Conservation (phyloP, 2,113 vertebrate genomes). For the Glareola pratincola region DNA sequence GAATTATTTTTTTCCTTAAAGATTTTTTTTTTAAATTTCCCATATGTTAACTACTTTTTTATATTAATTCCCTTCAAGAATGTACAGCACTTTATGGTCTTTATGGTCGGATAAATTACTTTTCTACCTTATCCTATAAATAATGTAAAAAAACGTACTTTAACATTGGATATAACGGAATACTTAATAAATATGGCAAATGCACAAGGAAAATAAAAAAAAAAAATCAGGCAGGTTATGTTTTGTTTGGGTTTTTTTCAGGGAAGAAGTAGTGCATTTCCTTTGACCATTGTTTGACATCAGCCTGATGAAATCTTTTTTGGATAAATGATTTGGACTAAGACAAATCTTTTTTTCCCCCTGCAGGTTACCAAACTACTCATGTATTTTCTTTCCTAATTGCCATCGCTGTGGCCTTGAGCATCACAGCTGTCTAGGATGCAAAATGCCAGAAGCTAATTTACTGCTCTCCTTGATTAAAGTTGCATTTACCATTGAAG, state of each 20-base stretch:
- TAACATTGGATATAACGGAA: not conserved
- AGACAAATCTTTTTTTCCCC: not conserved
- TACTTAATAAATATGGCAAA: not conserved
- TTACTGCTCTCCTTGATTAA: not conserved
- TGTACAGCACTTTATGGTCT: not conserved
- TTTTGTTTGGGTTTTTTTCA: not conserved
- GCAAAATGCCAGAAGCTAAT: not conserved
- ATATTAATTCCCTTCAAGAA: not conserved
- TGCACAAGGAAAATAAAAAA: accelerated
- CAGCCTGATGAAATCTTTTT: not conserved
- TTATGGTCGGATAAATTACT: not conserved
- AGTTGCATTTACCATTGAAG: not conserved
- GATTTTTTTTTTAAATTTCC: not conserved
- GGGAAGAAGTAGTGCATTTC: not conserved
- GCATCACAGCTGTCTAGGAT: not conserved
- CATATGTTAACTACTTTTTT: not conserved
- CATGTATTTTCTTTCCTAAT: not conserved
- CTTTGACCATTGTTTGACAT: not conserved
- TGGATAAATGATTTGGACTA: not conserved
- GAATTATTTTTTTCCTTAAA: not conserved
- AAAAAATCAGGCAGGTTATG: not conserved
- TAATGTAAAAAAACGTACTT: not conserved
- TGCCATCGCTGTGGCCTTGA: not conserved
- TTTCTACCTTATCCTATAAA: not conserved
- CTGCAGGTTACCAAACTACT: not conserved